These are phyloP conservation scores for Calyptommatus sinebrachiatus DNA, from an alignment of 2,113 vertebrate species.

Conservation along the genomic window DNA sequence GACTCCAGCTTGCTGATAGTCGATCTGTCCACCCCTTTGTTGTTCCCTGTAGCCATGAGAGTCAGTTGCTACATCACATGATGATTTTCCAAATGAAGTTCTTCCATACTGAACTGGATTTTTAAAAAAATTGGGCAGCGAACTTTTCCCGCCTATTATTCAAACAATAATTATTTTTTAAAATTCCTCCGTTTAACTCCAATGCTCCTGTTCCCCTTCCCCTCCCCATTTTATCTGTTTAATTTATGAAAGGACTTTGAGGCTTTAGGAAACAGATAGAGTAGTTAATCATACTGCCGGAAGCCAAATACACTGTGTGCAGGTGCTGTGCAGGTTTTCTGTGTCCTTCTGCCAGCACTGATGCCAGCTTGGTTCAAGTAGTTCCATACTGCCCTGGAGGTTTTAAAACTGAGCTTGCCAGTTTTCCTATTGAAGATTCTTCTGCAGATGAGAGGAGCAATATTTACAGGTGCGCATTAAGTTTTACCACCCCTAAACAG, in stretches of 20 bases:
- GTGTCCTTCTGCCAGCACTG: constrained; percentile 5
- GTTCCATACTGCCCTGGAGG: constrained; percentile 13
- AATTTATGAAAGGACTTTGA: constrained; percentile 30
- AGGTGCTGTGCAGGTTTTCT: constrained; percentile 45
- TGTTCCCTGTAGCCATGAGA: constrained; percentile 27
- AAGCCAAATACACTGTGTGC: constrained; percentile 17
- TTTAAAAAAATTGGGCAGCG: background rate
- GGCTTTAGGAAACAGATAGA: constrained; percentile 31
- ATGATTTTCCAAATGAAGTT: constrained; percentile 15
- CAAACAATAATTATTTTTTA: background rate
- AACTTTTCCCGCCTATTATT: constrained; percentile 24
- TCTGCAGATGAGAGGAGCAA: background rate
- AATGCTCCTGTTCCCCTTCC: rapidly evolving
- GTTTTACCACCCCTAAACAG: background rate
- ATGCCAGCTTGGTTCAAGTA: background rate
- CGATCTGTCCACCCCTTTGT: constrained; percentile 28
- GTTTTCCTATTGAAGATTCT: background rate
- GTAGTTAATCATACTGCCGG: constrained; percentile 35
- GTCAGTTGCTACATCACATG: background rate
- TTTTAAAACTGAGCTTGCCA: background rate
- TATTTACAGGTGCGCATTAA: background rate
- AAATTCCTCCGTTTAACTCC: background rate
- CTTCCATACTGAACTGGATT: constrained; percentile 10
- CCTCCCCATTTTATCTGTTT: constrained; percentile 13
- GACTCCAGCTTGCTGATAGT: constrained; percentile 37